Evolutionary conservation across 2,797 vertebrate genomes (phyloP), one percentile per base, ranked within the genome.

Genomic region (Dipus sagitta): DNA sequence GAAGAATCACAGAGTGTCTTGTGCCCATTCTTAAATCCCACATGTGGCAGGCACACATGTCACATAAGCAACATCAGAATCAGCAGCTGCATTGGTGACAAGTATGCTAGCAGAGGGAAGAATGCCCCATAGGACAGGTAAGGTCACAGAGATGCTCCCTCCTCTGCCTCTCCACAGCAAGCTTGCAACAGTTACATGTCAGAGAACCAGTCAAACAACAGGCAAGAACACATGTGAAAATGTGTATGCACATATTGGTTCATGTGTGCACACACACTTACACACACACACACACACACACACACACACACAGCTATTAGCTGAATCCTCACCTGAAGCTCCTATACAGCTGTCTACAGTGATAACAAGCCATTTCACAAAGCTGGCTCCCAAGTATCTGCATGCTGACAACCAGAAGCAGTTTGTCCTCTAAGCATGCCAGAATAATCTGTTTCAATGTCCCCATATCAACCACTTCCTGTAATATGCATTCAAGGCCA

Each of bases 1-100:
- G 77, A 93, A 14, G 94, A 96, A 88, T 62, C 77, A 80, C 65
- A 89, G 52, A 74, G 90, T 26, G 88, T 11, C 72, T 38, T 21
- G 28, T 30, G 70, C 71, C 52, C 47, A 52, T 78, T 38, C 60
- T 67, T 28, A 14, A 32, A 11, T 14, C 52, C 67, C 60, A 34
- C 6, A 0, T 58, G 12, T 3, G 21, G 64, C n/a, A 3, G 5
- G 23, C 1, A 10, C n/a, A 54, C 18, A 0, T 2, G 60, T 20
- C 90, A 47, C 52, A 71, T 38, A 47, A 64, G 24, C 82, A n/a
- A 32, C 0, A 21, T 4, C 52, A 28, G 76, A 34, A 65, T 79
- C 47, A 47, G 47, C 3, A 24, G 28, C 54, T 1, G 18, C 34
- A 13, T n/a, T 93, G 81, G 30, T 6, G 54, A 54, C 32, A 60